Conservation (phyloP, 2,888 invertebrate species). For the Mimachlamys varia region DNA sequence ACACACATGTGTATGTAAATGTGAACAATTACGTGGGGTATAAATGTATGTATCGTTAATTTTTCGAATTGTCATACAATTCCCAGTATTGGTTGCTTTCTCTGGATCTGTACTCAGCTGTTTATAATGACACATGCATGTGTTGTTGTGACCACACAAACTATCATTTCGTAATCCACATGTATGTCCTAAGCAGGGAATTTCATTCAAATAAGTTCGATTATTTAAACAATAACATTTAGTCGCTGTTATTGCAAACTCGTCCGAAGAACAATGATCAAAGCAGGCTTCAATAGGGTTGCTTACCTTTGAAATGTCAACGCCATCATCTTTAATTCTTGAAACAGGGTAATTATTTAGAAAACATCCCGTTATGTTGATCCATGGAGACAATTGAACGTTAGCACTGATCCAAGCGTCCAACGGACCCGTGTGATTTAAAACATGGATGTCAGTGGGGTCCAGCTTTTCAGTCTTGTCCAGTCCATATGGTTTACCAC, state of each 20-base stretch:
- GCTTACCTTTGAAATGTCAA: background rate
- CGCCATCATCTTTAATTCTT: no score
- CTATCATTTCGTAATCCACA: background rate
- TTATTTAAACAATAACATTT: background rate
- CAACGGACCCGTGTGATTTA: background rate
- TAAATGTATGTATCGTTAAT: background rate
- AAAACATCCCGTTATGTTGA: constrained; percentile 14
- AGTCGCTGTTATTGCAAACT: background rate
- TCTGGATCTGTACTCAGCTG: background rate
- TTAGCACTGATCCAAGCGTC: background rate
- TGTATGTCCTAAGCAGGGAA: background rate
- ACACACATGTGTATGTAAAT: background rate
- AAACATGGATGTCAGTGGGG: background rate
- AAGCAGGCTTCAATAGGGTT: background rate
- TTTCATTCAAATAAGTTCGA: background rate
- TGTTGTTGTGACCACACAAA: background rate
- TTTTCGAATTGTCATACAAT: background rate
- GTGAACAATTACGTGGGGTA: background rate
- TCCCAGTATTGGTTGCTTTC: background rate
- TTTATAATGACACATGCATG: background rate
- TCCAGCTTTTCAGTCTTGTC: background rate
- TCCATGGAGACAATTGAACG: background rate
- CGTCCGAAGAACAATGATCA: background rate
- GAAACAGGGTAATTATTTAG: no score
- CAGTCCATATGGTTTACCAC: background rate